phyloP scores from a whole-genome alignment of 1,140 invertebrate genomes.

The Drosophila orosa region DNA sequence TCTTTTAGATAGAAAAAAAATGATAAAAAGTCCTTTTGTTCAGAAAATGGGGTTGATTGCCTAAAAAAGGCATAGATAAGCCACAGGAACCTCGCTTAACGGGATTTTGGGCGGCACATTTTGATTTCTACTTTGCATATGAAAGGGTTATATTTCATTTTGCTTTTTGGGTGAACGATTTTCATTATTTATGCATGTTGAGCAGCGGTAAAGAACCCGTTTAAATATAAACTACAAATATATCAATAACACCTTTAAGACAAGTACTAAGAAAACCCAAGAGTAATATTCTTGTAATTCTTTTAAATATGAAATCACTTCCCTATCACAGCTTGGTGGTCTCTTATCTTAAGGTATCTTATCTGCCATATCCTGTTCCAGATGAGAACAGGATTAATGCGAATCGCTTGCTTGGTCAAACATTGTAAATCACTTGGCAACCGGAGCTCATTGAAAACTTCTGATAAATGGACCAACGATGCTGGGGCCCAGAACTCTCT shows the following conservation, averaged over 20 bases:
- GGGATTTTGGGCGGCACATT: slow-evolving; percentile 31
- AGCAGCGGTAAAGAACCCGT: neutral
- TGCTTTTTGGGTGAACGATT: neutral
- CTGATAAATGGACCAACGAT: slow-evolving; percentile 51
- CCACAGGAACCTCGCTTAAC: slow-evolving; percentile 32
- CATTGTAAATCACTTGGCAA: slow-evolving; percentile 66
- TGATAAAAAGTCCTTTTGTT: neutral
- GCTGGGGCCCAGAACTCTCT: slow-evolving; percentile 7
- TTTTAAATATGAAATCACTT: neutral
- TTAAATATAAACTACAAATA: neutral
- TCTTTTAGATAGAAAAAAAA: neutral
- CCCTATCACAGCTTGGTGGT: neutral
- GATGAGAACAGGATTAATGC: slow-evolving; percentile 43
- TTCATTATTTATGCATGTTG: neutral
- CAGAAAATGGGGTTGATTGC: slow-evolving; percentile 15
- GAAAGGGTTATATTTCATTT: slow-evolving; percentile 44
- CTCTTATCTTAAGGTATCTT: neutral
- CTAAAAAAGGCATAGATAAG: slow-evolving; percentile 32
- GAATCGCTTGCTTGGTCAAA: slow-evolving; percentile 48
- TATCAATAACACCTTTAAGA: neutral
- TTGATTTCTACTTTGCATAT: slow-evolving; percentile 51
- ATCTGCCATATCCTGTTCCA: neutral
- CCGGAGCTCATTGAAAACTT: slow-evolving; percentile 9
- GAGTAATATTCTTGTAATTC: neutral
- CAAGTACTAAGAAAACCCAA: neutral